Conservation (phyloP, 2,888 invertebrate species). For the Leptinotarsa peninsularis region DNA sequence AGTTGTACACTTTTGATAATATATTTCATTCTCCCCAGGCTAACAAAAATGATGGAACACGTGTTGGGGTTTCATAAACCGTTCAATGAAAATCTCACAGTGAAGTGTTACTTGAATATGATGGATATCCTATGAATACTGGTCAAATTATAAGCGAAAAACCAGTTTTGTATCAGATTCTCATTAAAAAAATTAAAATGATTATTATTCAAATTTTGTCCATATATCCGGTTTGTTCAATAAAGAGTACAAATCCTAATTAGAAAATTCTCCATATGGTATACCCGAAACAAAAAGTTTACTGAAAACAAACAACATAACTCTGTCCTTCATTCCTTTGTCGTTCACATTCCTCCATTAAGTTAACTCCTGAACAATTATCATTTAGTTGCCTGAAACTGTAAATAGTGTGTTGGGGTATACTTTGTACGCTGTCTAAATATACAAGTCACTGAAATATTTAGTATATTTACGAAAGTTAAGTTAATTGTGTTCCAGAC, state of each 20-base stretch:
- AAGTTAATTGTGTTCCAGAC: conserved; percentile 50
- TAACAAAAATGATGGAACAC: too few relatives aligned
- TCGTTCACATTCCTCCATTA: conserved; percentile 39
- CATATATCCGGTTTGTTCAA: too few relatives aligned
- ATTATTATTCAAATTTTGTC: too few relatives aligned
- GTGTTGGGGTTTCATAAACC: too few relatives aligned
- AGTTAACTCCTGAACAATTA: conserved; percentile 32
- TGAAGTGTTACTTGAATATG: too few relatives aligned
- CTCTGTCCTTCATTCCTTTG: conserved; percentile 36
- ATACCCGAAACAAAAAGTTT: neutral
- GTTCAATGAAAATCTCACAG: too few relatives aligned
- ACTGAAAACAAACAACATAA: conserved; percentile 35
- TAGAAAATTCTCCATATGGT: neutral
- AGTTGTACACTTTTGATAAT: too few relatives aligned
- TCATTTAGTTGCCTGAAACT: conserved; percentile 37
- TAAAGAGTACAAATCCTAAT: neutral
- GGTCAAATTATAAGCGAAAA: too few relatives aligned
- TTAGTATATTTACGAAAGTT: conserved; percentile 47
- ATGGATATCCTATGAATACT: too few relatives aligned
- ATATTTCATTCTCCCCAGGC: too few relatives aligned
- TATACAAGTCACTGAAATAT: conserved; percentile 50
- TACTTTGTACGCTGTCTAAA: conserved; percentile 44
- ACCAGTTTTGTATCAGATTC: too few relatives aligned
- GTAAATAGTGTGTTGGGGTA: conserved; percentile 35
- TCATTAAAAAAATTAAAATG: too few relatives aligned